Evolutionary conservation across 1,140 invertebrate genomes (phyloP).

Genomic region (Drosophila melanica): DNA sequence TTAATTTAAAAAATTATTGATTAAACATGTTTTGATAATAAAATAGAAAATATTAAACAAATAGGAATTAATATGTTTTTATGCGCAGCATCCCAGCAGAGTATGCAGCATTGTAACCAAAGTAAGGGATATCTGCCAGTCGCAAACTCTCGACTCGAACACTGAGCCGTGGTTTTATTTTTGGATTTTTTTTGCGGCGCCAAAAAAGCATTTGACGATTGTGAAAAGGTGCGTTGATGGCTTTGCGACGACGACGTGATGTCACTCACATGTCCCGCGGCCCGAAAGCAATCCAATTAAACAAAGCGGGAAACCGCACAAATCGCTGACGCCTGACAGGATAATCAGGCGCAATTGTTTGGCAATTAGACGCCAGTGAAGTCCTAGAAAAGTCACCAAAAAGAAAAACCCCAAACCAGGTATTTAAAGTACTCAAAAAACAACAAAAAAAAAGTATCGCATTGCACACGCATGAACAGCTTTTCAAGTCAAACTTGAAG

Average conservation of each 20-base stretch:
- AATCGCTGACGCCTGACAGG: conserved; percentile 68
- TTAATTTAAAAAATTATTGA: no score
- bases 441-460: conserved; percentile 58
- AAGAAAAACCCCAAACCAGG: conserved; percentile 41
- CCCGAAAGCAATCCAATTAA: conserved; percentile 67
- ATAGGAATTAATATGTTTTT: no score
- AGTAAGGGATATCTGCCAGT: not conserved
- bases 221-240: conserved; percentile 51
- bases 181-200: conserved; percentile 28
- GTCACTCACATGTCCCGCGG: conserved; percentile 67
- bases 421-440: conserved; percentile 59
- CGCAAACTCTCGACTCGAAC: no score
- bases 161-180: not conserved
- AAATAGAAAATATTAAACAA: no score
- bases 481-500: conserved; percentile 68
- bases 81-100: no score
- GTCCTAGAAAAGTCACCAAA: conserved; percentile 68
- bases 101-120: no score
- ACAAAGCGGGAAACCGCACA: conserved; percentile 69
- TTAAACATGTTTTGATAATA: no score
- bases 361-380: conserved; percentile 66
- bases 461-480: conserved; percentile 73
- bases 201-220: conserved; percentile 43
- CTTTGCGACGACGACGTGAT: conserved; percentile 57
- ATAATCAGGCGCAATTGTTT: conserved; percentile 80